Base-by-base conservation (phyloP, 2,113 vertebrate species). In the Rhipidura dahli region DNA sequence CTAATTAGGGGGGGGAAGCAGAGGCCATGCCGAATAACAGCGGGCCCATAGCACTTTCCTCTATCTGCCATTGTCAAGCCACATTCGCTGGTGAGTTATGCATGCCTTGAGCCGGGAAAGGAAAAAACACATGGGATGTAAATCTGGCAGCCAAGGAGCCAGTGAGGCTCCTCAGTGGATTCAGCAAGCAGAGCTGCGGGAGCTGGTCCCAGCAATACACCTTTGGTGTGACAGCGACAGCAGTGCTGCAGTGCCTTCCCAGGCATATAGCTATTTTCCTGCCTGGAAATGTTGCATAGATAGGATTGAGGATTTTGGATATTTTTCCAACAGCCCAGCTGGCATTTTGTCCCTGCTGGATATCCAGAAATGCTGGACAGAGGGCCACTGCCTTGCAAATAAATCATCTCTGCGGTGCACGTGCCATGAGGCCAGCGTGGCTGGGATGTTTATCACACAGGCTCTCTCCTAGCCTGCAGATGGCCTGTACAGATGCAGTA, bases 401-500 rank as follows among this genome's bases (percentile, higher is more conserved):
- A 80, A 95, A 95, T 90, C 65, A 73, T 64, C 75, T 83, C 66
- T 20, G 40, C 0, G 0, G 51, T 71, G 51, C 72, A 70, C 5
- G 10, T 77, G 84, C 83, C 53, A 44, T 10, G 83, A 95, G 87
- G 87, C 69, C 68, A 10, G 77, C 2, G 0, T 47, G 84, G 84
- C 84, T 0, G 22, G 84, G 87, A 54, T 72, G 82, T 95, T 97
- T 89, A 94, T 87, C 84, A 80, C 82, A 39, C 64, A 53, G 77
- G 65, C 87, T 31, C 65, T 77, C 50, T 73, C 72, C 77, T 71
- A 68, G 51, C 73, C 87, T 89, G 10, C 95, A 95, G 95, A 96
- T 94, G 93, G 95, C 81, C 93, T 79, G 81, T 24, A 59, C 92
- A 89, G 95, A 89, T 56, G 90, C 78, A 64, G 81, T 96, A 96